Conservation (phyloP, 2,113 vertebrate genomes). For the Rana temporaria region DNA sequence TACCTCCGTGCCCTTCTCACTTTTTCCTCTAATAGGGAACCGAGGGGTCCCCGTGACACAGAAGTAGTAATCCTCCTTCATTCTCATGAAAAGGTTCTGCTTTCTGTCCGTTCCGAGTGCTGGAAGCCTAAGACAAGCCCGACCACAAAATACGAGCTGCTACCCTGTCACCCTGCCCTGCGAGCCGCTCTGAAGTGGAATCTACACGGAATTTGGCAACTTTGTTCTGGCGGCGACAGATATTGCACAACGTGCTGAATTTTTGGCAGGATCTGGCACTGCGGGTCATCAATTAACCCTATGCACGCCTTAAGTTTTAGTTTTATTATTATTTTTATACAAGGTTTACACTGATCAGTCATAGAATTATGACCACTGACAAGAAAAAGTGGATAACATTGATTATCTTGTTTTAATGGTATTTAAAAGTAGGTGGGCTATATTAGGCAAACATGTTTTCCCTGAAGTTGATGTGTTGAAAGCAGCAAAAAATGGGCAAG, state of each 20-base stretch:
- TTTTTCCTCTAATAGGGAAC: not conserved
- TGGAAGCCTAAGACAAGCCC: not conserved
- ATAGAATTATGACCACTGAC: too few relatives aligned
- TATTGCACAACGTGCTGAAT: slow-evolving; percentile 11
- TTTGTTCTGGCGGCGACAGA: not conserved
- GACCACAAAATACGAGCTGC: not conserved
- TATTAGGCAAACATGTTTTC: too few relatives aligned
- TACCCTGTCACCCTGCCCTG: not conserved
- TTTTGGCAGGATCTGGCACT: too few relatives aligned
- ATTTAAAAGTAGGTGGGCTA: too few relatives aligned
- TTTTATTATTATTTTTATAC: too few relatives aligned
- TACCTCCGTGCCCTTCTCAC: slow-evolving; percentile 9
- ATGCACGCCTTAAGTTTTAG: too few relatives aligned
- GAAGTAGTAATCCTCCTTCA: not conserved
- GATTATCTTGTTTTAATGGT: too few relatives aligned
- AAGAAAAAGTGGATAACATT: too few relatives aligned
- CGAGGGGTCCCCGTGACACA: slow-evolving; percentile 2
- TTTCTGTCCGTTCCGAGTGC: not conserved
- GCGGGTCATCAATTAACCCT: too few relatives aligned
- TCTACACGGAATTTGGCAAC: slow-evolving; percentile 10
- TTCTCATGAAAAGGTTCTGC: not conserved
- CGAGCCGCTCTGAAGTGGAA: not conserved
- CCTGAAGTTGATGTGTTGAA: too few relatives aligned
- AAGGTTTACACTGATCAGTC: too few relatives aligned
- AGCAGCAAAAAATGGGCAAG: too few relatives aligned